A percentile compares a stretch with the other conserved stretches of the same genome.
These are phyloP conservation scores for Hippopotamyrus pictus DNA, from an alignment of 2,797 vertebrate genomes.

Conservation along the genomic window DNA sequence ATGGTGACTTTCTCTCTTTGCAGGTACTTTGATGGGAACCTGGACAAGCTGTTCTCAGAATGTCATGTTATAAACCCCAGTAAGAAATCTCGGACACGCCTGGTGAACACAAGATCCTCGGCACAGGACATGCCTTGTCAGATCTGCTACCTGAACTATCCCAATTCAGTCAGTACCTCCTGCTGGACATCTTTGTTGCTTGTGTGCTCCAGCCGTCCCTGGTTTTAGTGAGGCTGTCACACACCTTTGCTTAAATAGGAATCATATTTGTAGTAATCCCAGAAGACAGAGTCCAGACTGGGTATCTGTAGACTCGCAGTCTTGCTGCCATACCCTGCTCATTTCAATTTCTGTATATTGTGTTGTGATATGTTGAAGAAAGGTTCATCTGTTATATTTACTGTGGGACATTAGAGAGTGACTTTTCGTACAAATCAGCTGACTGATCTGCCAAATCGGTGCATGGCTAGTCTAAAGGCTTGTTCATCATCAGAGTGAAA, in stretches of 20 bases:
- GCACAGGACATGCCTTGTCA: constrained; percentile 98
- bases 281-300: not conserved
- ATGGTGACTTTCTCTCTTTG: not conserved
- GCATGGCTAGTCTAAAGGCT: not conserved
- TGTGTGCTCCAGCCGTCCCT: not conserved
- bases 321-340: not conserved
- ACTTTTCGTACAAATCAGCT: not conserved
- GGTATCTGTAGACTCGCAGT: not conserved
- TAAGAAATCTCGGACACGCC: constrained; percentile 94
- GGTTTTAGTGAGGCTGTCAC: not conserved
- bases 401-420: not conserved
- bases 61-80: constrained; percentile 99
- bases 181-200: not conserved
- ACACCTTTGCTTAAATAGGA: not conserved
- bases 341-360: not conserved
- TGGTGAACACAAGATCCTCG: constrained; percentile 96
- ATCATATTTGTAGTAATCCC: not conserved
- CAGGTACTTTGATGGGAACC: constrained; percentile 98
- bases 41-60: constrained; percentile 99
- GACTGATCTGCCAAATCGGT: not conserved
- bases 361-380: not conserved
- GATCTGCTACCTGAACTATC: constrained; percentile 99
- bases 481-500: not conserved
- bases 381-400: not conserved
- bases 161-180: constrained; percentile 83